Base-by-base conservation (phyloP, 2,888 invertebrate genomes). In the Nowickia ferox region DNA sequence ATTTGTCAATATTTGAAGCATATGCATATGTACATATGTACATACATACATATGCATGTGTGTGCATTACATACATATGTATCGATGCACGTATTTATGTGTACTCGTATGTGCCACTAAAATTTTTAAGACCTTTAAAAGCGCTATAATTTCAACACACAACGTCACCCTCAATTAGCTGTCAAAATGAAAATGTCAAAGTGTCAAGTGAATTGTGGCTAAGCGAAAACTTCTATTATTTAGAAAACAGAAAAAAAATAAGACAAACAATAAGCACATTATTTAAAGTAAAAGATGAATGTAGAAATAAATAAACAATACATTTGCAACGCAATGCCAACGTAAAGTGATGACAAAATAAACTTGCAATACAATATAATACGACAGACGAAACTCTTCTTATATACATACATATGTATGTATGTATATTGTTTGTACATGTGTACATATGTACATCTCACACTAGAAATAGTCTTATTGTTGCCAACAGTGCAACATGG, bases 151-250 rank as follows among this genome's bases (percentile, higher is more conserved):
- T 75, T 76, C 61, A 55, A 51, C 71, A 71, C 30, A 76, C 46
- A 53, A 51, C 77, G 82, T 83, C 82, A 65, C 82, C 76, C 76
- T 83, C 82, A 71, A 83, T 83, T 83, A 77, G 82, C 76, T 83
- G 76, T 83, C 82, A 77, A 83, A 71, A 83, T 77, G 71, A 77
- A 83, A 83, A 83, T 83, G 82, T 82, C 82, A 82, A 82, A 76
- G 76, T 76, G 82, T 83, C 76, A 83, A 83, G 76, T 77, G 82
- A 76, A 83, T 77, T 76, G 82, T 76, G 76, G 69, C 82, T 61
- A 76, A 76, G 63, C 63, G 65, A 55, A 82, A 76, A 76, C 75
- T 82, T 76, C 69, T 30, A 30, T 30, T 69, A 38, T 30, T 42
- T 59, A 69, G 61, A 80, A 80, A 74, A 48, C 40, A 10, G 3